These are phyloP conservation scores for Autographa gamma DNA, from an alignment of 2,888 invertebrate genomes.

Conservation along the genomic window DNA sequence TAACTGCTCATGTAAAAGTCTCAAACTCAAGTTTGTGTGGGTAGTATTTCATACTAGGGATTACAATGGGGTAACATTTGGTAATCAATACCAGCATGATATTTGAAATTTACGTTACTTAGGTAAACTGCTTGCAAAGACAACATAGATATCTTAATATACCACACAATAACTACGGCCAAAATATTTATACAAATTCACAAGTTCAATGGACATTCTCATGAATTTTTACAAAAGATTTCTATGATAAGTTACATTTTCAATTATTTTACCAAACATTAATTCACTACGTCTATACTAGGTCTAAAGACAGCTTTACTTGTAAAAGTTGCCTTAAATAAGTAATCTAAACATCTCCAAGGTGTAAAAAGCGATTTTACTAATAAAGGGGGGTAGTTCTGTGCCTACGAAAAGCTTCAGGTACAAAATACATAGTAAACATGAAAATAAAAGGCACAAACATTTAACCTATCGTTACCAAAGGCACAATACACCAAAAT, in stretches of 20 bases:
- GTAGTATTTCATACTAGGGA: conserved; percentile 10
- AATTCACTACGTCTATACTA: conserved; percentile 52
- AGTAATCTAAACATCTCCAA: conserved; percentile 50
- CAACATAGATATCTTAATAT: conserved; percentile 21
- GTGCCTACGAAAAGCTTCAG: conserved; percentile 73
- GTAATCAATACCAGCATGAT: conserved; percentile 6
- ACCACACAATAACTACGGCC: conserved; percentile 40
- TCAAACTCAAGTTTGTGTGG: not conserved
- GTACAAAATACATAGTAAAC: conserved; percentile 80
- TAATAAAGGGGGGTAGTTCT: conserved; percentile 53
- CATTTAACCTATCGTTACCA: conserved; percentile 81
- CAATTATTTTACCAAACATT: conserved; percentile 41
- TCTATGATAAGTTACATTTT: conserved; percentile 20
- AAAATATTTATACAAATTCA: conserved; percentile 42
- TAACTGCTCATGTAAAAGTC: conserved; percentile 11
- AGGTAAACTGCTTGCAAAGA: conserved; percentile 25
- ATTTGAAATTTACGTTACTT: conserved; percentile 5
- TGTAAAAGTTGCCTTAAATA: conserved; percentile 56
- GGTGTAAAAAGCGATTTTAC: conserved; percentile 63
- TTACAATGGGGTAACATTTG: conserved; percentile 13
- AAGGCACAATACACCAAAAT: conserved; percentile 86
- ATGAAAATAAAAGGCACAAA: conserved; percentile 86
- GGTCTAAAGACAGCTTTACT: conserved; percentile 57
- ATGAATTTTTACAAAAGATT: conserved; percentile 50
- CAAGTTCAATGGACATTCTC: conserved; percentile 54